Evolutionary conservation across 2,888 invertebrate genomes (phyloP), one percentile per base, ranked within the genome.

Genomic region (Drosophila nr. fundita): DNA sequence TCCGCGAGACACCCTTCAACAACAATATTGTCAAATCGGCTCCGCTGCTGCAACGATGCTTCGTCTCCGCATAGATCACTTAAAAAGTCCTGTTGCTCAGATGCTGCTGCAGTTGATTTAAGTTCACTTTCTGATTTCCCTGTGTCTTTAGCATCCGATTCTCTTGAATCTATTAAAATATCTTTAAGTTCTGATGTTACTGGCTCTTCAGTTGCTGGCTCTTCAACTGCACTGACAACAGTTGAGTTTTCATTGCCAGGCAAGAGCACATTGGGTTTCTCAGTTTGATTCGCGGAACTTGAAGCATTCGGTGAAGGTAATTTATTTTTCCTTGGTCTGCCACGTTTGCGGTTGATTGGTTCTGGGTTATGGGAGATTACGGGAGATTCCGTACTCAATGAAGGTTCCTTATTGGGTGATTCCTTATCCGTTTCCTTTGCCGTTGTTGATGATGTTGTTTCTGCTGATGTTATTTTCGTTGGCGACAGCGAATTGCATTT

Each of bases 271-370:
- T 10, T 21, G n/a, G 42, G 7, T 11, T 15, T 27, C 15, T 58
- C 24, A 21, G 42, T 50, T 38, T 2, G 15, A 27, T 54, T 30
- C 34, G 58, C 29, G 7, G 13, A 24, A 4, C 21, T 27, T 13
- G 15, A 4, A 6, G 3, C 10, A 18, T 30, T 64, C 3, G 1
- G 6, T 29, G 11, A 1, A 11, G 3, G 10, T 1, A 27, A 10
- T 13, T 6, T 13, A 5, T 13, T 8, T 40, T 15, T 40, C 10
- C 3, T 45, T 5, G 75, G 67, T 52, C 79, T 70, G 24, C 79
- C 79, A 29, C 49, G 76, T 10, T 71, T 73, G 6, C 27, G 57
- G 5, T 72, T 78, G 8, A 32, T 2, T 8, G 13, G 42, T 29
- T 15, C 13, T 15, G 13, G 29, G 29, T 4, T 32, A 4, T 10